Conservation (phyloP, 2,888 invertebrate species). For the Patella caerulea region DNA sequence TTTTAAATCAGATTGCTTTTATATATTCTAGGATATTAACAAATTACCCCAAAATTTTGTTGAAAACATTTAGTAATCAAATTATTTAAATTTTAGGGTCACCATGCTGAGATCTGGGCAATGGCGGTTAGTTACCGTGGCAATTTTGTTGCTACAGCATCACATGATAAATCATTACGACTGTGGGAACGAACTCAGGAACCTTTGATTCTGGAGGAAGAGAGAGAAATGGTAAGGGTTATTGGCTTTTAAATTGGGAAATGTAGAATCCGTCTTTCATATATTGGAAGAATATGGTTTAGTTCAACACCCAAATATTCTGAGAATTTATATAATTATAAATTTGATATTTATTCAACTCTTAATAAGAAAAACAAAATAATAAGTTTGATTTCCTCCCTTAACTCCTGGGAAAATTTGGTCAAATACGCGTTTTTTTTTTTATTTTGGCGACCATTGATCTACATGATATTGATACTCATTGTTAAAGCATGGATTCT, state of each 20-base stretch:
- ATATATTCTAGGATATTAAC: no score
- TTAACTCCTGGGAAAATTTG: no score
- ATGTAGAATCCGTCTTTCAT: not conserved
- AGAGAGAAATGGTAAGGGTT: slow-evolving; percentile 78
- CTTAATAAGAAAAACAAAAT: no score
- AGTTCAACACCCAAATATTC: not conserved
- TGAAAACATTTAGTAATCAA: slow-evolving; percentile 14
- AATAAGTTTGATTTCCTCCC: no score
- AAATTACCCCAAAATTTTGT: not conserved
- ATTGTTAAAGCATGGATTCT: no score
- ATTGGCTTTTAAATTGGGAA: not conserved
- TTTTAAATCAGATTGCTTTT: no score
- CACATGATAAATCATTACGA: slow-evolving; percentile 89
- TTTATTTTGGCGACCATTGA: no score
- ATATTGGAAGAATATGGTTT: no score
- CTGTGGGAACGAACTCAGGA: slow-evolving; percentile 89
- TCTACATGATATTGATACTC: no score
- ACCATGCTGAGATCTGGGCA: slow-evolving; percentile 84
- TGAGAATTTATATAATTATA: not conserved
- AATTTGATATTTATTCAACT: no score
- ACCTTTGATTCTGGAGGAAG: slow-evolving; percentile 92
- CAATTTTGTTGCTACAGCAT: slow-evolving; percentile 82
- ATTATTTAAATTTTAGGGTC: slow-evolving; percentile 76
- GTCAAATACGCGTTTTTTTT: no score
- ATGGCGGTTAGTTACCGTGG: slow-evolving; percentile 87